Base-by-base conservation (phyloP, 2,113 vertebrate genomes). In the Pandion haliaetus region DNA sequence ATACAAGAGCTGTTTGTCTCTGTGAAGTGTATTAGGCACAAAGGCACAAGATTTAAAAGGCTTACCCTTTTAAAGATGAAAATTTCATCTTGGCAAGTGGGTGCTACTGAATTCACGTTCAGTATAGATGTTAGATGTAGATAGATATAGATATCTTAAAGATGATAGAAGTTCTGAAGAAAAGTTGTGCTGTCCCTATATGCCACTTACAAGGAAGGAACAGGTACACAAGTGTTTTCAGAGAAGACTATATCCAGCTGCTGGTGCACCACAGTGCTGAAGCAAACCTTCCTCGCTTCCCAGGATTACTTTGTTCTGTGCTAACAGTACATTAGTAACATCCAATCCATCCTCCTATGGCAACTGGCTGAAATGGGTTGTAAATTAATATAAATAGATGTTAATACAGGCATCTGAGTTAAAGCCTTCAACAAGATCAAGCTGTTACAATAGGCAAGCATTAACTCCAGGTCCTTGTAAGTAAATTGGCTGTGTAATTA, bases 341-440 rank as follows among this genome's bases (percentile, higher is more conserved):
- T 71, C 62, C 84, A 52, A 87, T 94, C 52, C 34, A 52, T 94
- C 84, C 59, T 40, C 1, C 29, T 40, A 2, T 11, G 45, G 58
- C 71, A 93, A 62, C 70, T 93, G 66, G 6, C 54, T 82, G 36
- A 58, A 88, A 76, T 17, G 5, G 52, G 16, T 42, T 77, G 82
- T 82, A 73, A 95, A 95, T 90, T 88, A 93, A 78, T 77, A 74
- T 20, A 92, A 93, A 69, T 55, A 71, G 52, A 34, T 85, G 36
- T 63, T 89, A 87, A 77, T 69, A 23, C 17, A 79, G 69, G 49
- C 40, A 40, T 67, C 42, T 87, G 52, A 72, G 65, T 40, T 76
- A 82, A 86, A 92, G 49, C 8, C 38, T 61, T 61, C 17, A 34
- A 14, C 16, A 25, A 34, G 58, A 87, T 84, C 47, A 76, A 82